Base-by-base conservation (phyloP, 2,113 vertebrate genomes). In the Gnathonemus echidnorhynchus region DNA sequence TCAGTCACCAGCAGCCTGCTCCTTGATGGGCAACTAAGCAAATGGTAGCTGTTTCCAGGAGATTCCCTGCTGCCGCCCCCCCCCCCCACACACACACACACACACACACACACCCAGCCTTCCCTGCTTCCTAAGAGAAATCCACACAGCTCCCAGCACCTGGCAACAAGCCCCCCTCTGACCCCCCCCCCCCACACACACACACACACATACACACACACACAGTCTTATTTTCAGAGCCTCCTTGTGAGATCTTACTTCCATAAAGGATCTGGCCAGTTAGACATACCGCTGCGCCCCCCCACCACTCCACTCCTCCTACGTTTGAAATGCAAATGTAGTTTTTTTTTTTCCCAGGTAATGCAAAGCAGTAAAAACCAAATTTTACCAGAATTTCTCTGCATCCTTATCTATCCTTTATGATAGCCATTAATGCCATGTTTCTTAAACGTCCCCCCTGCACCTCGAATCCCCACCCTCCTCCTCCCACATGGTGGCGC, bases 401-500 rank as follows among this genome's bases (percentile, higher is more conserved):
- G 88, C 19, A 24, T 8, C 45, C 8, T 39, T 50, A 50, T 89
- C 50, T 50, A 39, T 31, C 31, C 13, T 50, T 49, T 45, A 42
- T 49, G 66, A 49, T 27, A 8, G 35, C 62, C 48, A 49, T 74
- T 77, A 39, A 21, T 39, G 27, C 48, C 2, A 7, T 45, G 17
- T 48, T 70, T 42, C 66, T 46, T 56, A 11, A 88, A 48, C 27
- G 15, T 35, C 42, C 45, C 13, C 56, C n/a, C 66, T 35, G 48
- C 31, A 35, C 91, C 86, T 46, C 74, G 87, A 90, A 91, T 85
- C 49, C 84, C 31, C 7, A 39, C 87, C 91, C 90, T 90, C 88
- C 89, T 90, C 89, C 89, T 89, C 74, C 91, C 90, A 87, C 89
- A 93, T 90, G n/a, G 94, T n/a, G 56, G 93, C 92, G 93, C 92